These are phyloP conservation scores for Phalacrocorax brasilianus DNA, from an alignment of 2,113 vertebrate species.

Conservation along the genomic window DNA sequence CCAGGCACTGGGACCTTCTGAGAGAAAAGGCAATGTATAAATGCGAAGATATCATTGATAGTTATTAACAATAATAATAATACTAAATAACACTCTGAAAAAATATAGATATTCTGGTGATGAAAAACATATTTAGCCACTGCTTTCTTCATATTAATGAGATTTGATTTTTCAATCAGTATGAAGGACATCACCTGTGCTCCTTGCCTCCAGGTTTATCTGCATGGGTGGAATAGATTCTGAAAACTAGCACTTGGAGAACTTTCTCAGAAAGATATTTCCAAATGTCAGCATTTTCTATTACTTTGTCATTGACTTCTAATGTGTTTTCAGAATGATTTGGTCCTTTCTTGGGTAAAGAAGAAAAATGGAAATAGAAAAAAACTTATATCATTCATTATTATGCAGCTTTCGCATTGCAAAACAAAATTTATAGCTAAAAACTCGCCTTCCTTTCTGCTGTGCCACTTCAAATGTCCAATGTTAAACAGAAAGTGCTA, in stretches of 20 bases:
- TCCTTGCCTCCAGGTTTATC: slow-evolving; percentile 29
- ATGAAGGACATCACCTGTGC: slow-evolving; percentile 35
- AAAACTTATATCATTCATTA: slow-evolving; percentile 65
- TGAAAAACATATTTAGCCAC: background rate
- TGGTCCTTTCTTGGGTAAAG: slow-evolving; percentile 63
- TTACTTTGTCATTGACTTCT: slow-evolving; percentile 78
- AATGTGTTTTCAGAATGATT: slow-evolving; percentile 72
- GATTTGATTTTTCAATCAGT: slow-evolving; percentile 39
- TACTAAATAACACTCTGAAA: background rate
- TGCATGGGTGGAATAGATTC: slow-evolving; percentile 39
- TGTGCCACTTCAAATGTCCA: slow-evolving; percentile 72
- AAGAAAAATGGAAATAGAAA: slow-evolving; percentile 74
- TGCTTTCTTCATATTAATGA: slow-evolving; percentile 39
- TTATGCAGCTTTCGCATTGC: slow-evolving; percentile 72
- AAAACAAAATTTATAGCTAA: slow-evolving; percentile 76
- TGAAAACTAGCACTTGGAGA: slow-evolving; percentile 53
- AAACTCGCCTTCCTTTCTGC: slow-evolving; percentile 57
- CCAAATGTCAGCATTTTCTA: slow-evolving; percentile 72
- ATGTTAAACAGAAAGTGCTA: slow-evolving; percentile 69
- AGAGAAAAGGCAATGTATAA: background rate
- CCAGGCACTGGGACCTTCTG: background rate
- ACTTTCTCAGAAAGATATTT: slow-evolving; percentile 68
- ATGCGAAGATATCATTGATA: background rate
- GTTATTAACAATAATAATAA: background rate
- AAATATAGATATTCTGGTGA: background rate